Evolutionary conservation across 2,113 vertebrate species (phyloP), one percentile per base, ranked within the genome.

Genomic region (Panthera uncia): DNA sequence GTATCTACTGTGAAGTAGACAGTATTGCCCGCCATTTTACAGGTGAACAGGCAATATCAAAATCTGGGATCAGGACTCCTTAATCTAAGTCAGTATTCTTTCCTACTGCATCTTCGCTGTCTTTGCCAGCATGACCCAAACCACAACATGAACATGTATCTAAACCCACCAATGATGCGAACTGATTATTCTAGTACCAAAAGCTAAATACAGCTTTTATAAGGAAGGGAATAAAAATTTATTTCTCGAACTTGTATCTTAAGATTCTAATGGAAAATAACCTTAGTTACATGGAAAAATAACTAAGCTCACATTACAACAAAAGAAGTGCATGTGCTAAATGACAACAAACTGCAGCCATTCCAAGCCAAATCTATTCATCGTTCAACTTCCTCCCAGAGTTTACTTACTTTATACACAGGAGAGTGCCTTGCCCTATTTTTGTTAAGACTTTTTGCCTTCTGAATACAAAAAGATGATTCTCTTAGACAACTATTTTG

Each of bases 381-480:
- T 16, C 85, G 48, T 71, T 83, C 57, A 87, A 73, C 11, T 76
- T 96, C 50, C 74, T 90, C 38, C 33, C 61, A 90, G 36, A 21
- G 16, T 92, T 73, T 81, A 87, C 21, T 87, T 90, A 86, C 8
- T 84, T 88, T 83, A 92, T 36, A 84, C 12, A 86, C 18, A 95
- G 61, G 84, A 68, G 29, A 95, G 27, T 83, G 50, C 18, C 45
- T 95, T 80, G 38, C 38, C 23, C 23, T 85, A 80, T 50, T 92
- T 87, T 91, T 95, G 41, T 38, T 92, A 94, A 83, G 38, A 93
- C 74, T 48, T 65, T 95, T 48, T 94, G n/a, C 36, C 16, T 84
- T 94, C n/a, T 85, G 15, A 94, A 85, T 66, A 82, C 69, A 94
- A 86, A 84, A 96, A 82, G 33, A 73, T 45, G 19, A 74, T 79